Evolutionary conservation across 2,888 invertebrate genomes (phyloP).

Genomic region (Scotopteryx bipunctaria): DNA sequence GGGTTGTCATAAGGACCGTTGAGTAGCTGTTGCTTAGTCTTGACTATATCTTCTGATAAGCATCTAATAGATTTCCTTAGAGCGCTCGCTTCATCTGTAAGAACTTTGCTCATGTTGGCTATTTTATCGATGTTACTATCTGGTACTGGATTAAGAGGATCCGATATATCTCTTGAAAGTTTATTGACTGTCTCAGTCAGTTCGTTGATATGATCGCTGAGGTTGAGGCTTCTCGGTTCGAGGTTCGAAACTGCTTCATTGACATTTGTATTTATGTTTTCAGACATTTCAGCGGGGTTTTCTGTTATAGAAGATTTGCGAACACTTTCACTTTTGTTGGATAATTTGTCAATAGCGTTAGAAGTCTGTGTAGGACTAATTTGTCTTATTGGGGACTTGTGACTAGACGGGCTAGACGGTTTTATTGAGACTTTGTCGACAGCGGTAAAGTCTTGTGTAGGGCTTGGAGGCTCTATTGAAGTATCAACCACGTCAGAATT

Average conservation of each 20-base stretch:
- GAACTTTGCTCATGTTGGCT: constrained; percentile 65
- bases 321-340: constrained; percentile 20
- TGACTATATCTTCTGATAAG: constrained; percentile 62
- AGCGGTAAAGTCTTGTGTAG: not conserved
- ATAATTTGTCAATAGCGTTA: constrained; percentile 11
- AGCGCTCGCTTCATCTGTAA: constrained; percentile 72
- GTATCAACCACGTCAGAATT: too few species aligned
- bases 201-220: constrained; percentile 55
- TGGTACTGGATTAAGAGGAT: constrained; percentile 38
- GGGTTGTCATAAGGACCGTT: constrained; percentile 9
- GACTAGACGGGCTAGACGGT: not conserved
- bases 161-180: constrained; percentile 43
- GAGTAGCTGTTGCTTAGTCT: constrained; percentile 59
- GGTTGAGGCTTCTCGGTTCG: constrained; percentile 50
- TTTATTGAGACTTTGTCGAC: not conserved
- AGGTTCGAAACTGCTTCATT: constrained; percentile 44
- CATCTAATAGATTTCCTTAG: constrained; percentile 66
- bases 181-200: constrained; percentile 52
- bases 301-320: constrained; percentile 5
- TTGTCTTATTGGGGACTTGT: constrained; percentile 17
- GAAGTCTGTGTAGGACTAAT: constrained; percentile 23
- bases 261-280: constrained; percentile 37
- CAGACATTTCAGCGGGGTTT: constrained; percentile 36
- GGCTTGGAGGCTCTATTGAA: not conserved
- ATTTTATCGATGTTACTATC: constrained; percentile 68